These are phyloP conservation scores for Cossypha heuglini DNA, from an alignment of 2,797 vertebrate genomes.

Conservation along the genomic window DNA sequence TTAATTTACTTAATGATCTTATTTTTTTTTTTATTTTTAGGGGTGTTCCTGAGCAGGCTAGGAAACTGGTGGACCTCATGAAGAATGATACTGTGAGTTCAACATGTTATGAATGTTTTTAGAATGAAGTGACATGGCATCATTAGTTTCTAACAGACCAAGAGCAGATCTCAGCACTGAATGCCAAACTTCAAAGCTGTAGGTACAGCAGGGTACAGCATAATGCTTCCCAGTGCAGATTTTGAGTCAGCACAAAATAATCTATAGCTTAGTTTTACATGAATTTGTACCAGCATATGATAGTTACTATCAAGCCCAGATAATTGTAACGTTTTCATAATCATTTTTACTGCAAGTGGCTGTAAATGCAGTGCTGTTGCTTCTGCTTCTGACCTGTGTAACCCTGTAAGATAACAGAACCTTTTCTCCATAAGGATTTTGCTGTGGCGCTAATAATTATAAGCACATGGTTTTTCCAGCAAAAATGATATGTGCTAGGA, in stretches of 20 bases:
- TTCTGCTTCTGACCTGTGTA: not conserved
- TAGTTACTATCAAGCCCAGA: not conserved
- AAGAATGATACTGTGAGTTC: slow-evolving; percentile 68
- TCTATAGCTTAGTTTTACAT: not conserved
- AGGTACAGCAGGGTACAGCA: not conserved
- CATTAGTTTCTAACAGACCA: not conserved
- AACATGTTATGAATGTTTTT: not conserved
- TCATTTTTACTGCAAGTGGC: not conserved
- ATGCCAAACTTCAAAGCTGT: not conserved
- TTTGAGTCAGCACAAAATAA: not conserved
- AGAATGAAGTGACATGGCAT: not conserved
- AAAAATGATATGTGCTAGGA: not conserved
- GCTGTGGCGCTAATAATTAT: not conserved
- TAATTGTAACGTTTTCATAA: not conserved
- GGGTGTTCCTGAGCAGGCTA: slow-evolving; percentile 54
- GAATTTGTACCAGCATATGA: not conserved
- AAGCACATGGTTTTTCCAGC: not conserved
- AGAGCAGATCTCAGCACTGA: not conserved
- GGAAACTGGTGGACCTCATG: slow-evolving; percentile 67
- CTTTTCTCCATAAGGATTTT: not conserved
- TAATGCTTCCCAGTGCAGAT: not conserved
- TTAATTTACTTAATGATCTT: not conserved
- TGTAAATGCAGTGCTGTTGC: not conserved
- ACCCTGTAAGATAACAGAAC: not conserved
- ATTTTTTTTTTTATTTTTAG: slow-evolving; percentile 43